Base-by-base conservation (phyloP, 2,888 invertebrate genomes). In the Isoperla grammatica region DNA sequence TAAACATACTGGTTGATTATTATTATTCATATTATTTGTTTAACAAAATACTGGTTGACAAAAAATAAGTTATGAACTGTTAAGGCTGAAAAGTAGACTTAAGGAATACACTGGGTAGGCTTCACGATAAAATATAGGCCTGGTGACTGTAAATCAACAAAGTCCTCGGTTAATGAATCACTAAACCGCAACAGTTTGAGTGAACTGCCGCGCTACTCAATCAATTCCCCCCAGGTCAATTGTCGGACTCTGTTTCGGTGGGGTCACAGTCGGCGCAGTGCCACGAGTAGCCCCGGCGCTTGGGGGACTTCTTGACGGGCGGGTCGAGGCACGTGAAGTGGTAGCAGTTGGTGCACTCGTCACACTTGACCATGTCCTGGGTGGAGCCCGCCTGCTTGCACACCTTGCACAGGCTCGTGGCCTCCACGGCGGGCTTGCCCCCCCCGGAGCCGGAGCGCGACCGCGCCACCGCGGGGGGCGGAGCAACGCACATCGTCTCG, bases 241-340 rank as follows among this genome's bases (percentile, higher is more conserved):
- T 29, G 2, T 49, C 49, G 12, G 49, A 49, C 13, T 49, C 49
- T 12, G 23, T 81, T 74, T 88, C 92, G 69, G 91, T 91, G 61
- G 91, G 90, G 79, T 95, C 95, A 79, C 95, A 95, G 74, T 93
- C 92, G 55, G 92, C 93, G 76, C 95, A 95, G 75, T 92, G 93
- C 95, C 95, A 95, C 12, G 91, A 91, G 73, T 95, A 95, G 35
- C 95, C 95, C 57, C 94, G 84, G 69, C 88, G 87, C 79, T 95
- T 95, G 1, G 95, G 95, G 61, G 93, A 89, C 74, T 94, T 94
- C 75, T 92, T 95, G 12, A 94, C 81, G 12, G 96, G 96, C 54
- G 96, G 96, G 74, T 94, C 91, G 69, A 96, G 79, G 74, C 96
- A 96, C 63, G 85, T 85, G 74, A 95, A 95, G 77, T 96, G 96